Base-by-base conservation (phyloP, 2,797 vertebrate species). In the Meda fulgida region DNA sequence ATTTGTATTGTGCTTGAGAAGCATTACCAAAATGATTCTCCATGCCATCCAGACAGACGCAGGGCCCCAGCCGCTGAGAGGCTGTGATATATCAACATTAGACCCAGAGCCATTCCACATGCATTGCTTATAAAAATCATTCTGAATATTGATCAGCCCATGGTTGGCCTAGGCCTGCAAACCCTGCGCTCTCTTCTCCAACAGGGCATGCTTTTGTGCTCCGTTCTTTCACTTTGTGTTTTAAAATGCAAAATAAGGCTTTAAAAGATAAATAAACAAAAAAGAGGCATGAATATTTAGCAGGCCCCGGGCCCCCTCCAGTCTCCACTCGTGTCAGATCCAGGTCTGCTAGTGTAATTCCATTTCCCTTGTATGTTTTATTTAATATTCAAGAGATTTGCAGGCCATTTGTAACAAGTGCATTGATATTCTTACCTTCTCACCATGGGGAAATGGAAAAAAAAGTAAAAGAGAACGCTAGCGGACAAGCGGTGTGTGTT, bases 1-100 rank as follows among this genome's bases (percentile, higher is more conserved):
- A 88, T 88, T 86, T 86, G 81, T 72, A 81, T 88, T 86, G 78
- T 84, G 84, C 48, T 72, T 83, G 65, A 80, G 72, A 86, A 88
- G 84, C 84, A 86, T 86, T 78, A 83, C 65, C 77, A 81, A 88
- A 86, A 77, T 75, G 84, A 88, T 88, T 86, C 72, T 81, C 78
- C 84, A 80, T 86, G 85, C 84, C 77, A 85, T 73, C 80, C 77
- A 88, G 80, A 70, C 66, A 84, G 72, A 51, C 40, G 53, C 53
- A 65, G 65, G 23, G 81, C 58, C 58, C 80, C 19, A 63, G 78
- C 63, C 46, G 36, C 72, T 79, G 11, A 65, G 72, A 70, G 55
- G 55, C 69, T 84, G 84, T 81, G 71, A 84, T 86, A 81, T 78
- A 84, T 88, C 87, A 88, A 81, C 81, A 84, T 86, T 78, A 88